Conservation (phyloP, 2,888 invertebrate species). For the Patella pellucida region DNA sequence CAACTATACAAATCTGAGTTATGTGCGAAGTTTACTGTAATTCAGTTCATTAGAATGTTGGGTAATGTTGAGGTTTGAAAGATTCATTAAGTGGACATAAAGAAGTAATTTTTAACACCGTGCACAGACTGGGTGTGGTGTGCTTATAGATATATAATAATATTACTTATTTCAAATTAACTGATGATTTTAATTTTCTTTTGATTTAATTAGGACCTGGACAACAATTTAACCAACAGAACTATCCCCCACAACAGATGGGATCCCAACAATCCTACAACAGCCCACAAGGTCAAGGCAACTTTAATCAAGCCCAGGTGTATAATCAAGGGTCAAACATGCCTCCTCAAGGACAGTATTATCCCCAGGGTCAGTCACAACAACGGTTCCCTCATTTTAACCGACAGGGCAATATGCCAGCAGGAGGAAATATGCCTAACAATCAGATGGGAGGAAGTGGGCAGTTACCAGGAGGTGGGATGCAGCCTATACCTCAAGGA, state of each 20-base stretch:
- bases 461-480: constrained; percentile 29
- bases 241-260: constrained; percentile 48
- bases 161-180: too few relatives aligned
- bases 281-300: constrained; percentile 42
- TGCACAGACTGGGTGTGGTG: too few relatives aligned
- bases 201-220: too few relatives aligned
- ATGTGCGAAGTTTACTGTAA: too few relatives aligned
- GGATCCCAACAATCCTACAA: constrained; percentile 46
- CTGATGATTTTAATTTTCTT: too few relatives aligned
- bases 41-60: too few relatives aligned
- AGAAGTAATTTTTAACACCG: too few relatives aligned
- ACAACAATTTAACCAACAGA: constrained; percentile 29
- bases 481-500: constrained; percentile 26
- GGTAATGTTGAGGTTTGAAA: too few relatives aligned
- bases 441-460: constrained; percentile 35
- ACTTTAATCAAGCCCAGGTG: constrained; percentile 47
- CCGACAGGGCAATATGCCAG: constrained; percentile 24
- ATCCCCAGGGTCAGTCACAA: constrained; percentile 30
- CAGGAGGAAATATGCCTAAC: constrained; percentile 39
- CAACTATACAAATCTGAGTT: too few relatives aligned
- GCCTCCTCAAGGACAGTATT: constrained; percentile 14
- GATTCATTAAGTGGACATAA: too few relatives aligned
- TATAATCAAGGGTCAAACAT: constrained; percentile 36
- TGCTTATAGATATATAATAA: too few relatives aligned
- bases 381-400: constrained; percentile 24